phyloP scores from a whole-genome alignment of 30 jellyfish, hydroid and myxozoan species.

The Rhopilema esculentum region DNA sequence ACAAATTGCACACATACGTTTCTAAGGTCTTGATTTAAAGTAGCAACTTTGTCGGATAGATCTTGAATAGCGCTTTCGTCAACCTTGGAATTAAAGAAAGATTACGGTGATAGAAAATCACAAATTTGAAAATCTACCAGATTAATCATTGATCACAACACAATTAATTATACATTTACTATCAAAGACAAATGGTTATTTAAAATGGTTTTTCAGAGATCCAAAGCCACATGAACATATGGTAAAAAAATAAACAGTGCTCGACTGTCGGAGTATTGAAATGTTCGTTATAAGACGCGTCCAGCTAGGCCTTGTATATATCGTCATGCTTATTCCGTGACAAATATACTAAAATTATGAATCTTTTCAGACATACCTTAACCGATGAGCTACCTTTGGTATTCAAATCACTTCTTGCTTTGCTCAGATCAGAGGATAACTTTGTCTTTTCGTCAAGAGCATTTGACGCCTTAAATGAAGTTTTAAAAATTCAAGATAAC shows the following conservation, averaged over 20 bases:
- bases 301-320: too few species aligned
- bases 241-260: too few species aligned
- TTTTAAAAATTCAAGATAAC: too few species aligned
- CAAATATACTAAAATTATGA: background rate
- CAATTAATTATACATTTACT: too few species aligned
- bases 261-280: too few species aligned
- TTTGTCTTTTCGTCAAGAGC: constrained; percentile 67
- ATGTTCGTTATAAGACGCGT: too few species aligned
- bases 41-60: constrained; percentile 57
- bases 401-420: constrained; percentile 48
- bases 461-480: constrained; percentile 45
- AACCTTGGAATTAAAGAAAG: background rate
- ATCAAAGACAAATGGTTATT: too few species aligned
- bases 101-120: background rate
- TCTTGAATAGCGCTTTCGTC: constrained; percentile 70
- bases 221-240: too few species aligned
- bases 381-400: constrained; percentile 23
- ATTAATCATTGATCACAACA: background rate
- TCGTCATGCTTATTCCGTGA: too few species aligned
- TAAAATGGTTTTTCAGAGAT: too few species aligned
- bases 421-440: constrained; percentile 64
- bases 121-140: background rate
- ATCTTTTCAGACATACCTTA: constrained; percentile 22
- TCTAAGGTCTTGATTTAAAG: constrained; percentile 51
- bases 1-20: constrained; percentile 16